A percentile compares a stretch with the other conserved stretches of the same genome.
Conservation (phyloP, 2,113 vertebrate species). For the Orthonyx spaldingii region DNA sequence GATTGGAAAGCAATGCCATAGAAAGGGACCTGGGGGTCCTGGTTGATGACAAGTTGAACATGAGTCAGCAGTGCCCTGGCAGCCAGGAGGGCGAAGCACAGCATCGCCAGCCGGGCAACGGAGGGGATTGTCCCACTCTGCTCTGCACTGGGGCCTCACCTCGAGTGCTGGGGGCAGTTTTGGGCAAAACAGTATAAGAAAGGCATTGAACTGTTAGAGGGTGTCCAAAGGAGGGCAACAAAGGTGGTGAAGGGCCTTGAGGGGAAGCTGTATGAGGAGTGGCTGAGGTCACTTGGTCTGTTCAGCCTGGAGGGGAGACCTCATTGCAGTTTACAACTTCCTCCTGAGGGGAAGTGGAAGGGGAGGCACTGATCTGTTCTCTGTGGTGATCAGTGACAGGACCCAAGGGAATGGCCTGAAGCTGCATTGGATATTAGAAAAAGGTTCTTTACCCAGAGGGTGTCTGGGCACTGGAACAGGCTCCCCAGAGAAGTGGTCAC, state of each 20-base stretch:
- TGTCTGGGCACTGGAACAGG: background rate
- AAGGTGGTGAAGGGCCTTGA: background rate
- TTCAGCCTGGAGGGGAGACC: background rate
- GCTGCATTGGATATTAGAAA: background rate
- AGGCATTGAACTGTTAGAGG: background rate
- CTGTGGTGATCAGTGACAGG: background rate
- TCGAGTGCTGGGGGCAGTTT: fast-evolving
- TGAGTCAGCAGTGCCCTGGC: background rate
- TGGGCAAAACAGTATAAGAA: background rate
- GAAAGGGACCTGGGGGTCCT: background rate
- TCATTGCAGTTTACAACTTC: background rate
- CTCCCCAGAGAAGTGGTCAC: background rate
- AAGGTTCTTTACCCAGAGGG: background rate
- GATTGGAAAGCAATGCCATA: fast-evolving
- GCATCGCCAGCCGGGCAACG: fast-evolving
- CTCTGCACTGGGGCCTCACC: background rate
- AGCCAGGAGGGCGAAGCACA: background rate
- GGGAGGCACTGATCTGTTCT: background rate
- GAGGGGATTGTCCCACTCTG: background rate
- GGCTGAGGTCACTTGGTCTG: background rate
- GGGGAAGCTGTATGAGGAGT: background rate
- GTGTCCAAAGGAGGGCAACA: background rate
- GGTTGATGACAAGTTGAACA: fast-evolving
- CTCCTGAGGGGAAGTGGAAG: background rate
- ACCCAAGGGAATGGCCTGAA: background rate